Base-by-base conservation (phyloP, 1,140 invertebrate genomes). In the Probaryconus sp. region DNA sequence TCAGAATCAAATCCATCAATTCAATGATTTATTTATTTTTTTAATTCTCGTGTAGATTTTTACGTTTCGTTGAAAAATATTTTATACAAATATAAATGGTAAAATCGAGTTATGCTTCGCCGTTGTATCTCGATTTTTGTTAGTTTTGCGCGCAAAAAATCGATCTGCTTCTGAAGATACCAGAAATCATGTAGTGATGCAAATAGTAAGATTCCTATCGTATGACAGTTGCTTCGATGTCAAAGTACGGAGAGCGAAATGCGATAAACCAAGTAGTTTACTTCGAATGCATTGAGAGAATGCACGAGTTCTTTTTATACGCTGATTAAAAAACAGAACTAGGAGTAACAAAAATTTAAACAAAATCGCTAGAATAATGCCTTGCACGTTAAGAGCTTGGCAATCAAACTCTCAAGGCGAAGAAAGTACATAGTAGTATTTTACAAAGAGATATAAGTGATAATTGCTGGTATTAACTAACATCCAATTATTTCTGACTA, bases 141-240 rank as follows among this genome's bases (percentile, higher is more conserved):
- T n/a, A n/a, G n/a, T n/a, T n/a, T n/a, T n/a, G n/a, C n/a, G n/a
- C n/a, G n/a, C n/a, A n/a, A n/a, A n/a, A n/a, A n/a, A n/a, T n/a
- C n/a, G n/a, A n/a, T n/a, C n/a, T n/a, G n/a, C n/a, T n/a, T n/a
- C n/a, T n/a, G n/a, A n/a, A n/a, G n/a, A 30, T 72, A 77, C 61
- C 60, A 45, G 78, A 55, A 61, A 73, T 53, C 78, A 56, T 31
- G 64, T 58, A 26, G 71, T 50, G 70, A 63, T 56, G 67, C 60
- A 56, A 78, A 79, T 65, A 74, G 56, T 72, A 77, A 80, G 53
- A 82, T 79, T 77, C 76, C 77, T 79, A 69, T 75, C 55, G 67
- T 79, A 77, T 65, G 76, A 82, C 81, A 79, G 77, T 76, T 64
- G 33, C 76, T 83, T 81, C 77, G 78, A 85, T 82, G 81, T 81